These are phyloP conservation scores for Beroe forskalii DNA, from an alignment of 37 sponge, comb jelly and placozoan species.

Conservation along the genomic window DNA sequence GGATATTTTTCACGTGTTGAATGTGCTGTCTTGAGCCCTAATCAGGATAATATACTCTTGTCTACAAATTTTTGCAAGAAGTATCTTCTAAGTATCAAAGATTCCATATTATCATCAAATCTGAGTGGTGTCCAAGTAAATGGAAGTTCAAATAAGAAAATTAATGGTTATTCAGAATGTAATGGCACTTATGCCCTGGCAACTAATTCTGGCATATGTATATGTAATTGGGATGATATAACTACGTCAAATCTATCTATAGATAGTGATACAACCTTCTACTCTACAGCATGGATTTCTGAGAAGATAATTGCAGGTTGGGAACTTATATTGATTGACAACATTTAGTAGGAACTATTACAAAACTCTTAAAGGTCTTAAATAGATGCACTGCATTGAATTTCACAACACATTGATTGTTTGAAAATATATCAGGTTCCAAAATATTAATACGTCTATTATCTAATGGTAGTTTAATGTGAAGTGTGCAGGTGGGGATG, in stretches of 20 bases:
- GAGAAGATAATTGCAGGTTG: conserved; percentile 2
- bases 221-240: conserved; percentile 35
- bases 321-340: neutral
- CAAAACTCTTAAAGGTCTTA: too few species aligned
- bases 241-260: neutral
- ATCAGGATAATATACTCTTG: neutral
- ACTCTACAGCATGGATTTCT: conserved; percentile 7
- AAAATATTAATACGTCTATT: too few species aligned
- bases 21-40: neutral
- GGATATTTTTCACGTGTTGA: conserved; percentile 16
- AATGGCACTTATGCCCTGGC: conserved; percentile 30
- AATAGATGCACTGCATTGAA: too few species aligned
- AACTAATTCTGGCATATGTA: neutral
- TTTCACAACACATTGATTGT: neutral
- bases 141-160: neutral
- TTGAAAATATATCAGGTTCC: too few species aligned
- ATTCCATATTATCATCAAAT: neutral
- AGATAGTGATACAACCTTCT: conserved; percentile 19
- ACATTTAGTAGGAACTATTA: too few species aligned
- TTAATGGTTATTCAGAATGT: neutral
- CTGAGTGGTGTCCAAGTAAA: too few species aligned
- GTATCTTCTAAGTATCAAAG: conserved; percentile 3
- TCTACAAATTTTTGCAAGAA: conserved; percentile 12
- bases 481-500: conserved; percentile 16
- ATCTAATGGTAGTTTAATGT: too few species aligned